Conservation (phyloP, 2,797 vertebrate species). For the Taenioides sp. region DNA sequence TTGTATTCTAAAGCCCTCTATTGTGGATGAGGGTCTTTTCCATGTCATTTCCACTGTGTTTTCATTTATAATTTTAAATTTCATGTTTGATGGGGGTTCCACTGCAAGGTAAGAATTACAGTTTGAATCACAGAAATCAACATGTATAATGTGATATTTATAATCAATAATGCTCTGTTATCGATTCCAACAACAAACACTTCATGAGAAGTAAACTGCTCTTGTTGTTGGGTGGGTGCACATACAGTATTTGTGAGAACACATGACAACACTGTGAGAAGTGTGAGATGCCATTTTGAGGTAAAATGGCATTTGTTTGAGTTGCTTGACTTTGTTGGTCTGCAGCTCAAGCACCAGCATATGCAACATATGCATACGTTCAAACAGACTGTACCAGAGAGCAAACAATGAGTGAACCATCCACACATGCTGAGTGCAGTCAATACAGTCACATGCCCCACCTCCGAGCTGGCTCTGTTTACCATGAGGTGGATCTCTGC, state of each 20-base stretch:
- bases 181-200: conserved; percentile 92
- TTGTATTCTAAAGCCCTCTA: conserved; percentile 94
- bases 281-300: conserved; percentile 86
- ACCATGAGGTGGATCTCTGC: conserved; percentile 52
- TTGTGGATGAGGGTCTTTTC: conserved; percentile 82
- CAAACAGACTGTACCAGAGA: conserved; percentile 85
- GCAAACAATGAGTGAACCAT: conserved; percentile 91
- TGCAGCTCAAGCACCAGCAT: conserved; percentile 94
- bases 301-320: conserved; percentile 96
- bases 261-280: conserved; percentile 76
- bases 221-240: conserved; percentile 89
- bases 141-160: conserved; percentile 32
- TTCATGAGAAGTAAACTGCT: conserved; percentile 77
- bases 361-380: conserved; percentile 86
- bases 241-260: conserved; percentile 75
- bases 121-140: conserved; percentile 55
- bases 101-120: conserved; percentile 85
- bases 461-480: conserved; percentile 65
- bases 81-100: conserved; percentile 95
- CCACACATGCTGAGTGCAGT: conserved; percentile 94
- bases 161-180: conserved; percentile 79
- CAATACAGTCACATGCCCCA: conserved; percentile 92
- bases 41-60: conserved; percentile 98
- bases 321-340: conserved; percentile 84
- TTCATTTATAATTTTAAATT: conserved; percentile 99